Evolutionary conservation across 2,888 invertebrate genomes (phyloP).

Genomic region (Rhamphomyia laevipes): DNA sequence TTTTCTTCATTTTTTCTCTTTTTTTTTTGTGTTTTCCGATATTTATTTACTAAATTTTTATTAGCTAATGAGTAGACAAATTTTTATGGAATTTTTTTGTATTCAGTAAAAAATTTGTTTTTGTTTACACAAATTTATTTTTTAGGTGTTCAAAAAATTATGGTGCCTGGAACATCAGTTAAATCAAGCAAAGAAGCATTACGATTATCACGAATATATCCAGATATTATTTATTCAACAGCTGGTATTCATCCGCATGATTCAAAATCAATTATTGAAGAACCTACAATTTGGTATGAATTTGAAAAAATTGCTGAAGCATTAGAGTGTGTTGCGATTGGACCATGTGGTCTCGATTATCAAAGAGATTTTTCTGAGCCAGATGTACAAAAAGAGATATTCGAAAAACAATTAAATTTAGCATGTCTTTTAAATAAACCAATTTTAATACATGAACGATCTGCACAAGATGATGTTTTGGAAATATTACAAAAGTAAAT

Average conservation of each 20-base stretch:
- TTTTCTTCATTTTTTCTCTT: too few species aligned
- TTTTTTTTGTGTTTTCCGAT: too few species aligned
- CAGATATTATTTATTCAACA: slow-evolving; percentile 80
- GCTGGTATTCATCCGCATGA: slow-evolving; percentile 91
- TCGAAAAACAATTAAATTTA: slow-evolving; percentile 74
- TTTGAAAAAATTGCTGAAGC: slow-evolving; percentile 63
- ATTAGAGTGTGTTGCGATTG: slow-evolving; percentile 84
- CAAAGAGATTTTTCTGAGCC: slow-evolving; percentile 90
- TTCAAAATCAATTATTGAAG: slow-evolving; percentile 71
- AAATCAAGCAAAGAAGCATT: slow-evolving; percentile 84
- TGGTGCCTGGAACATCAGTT: slow-evolving; percentile 85
- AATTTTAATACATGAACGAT: slow-evolving; percentile 81
- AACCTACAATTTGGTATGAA: slow-evolving; percentile 61
- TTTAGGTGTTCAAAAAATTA: slow-evolving; percentile 81
- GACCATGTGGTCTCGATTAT: slow-evolving; percentile 90
- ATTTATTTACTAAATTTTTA: too few species aligned
- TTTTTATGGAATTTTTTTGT: background rate
- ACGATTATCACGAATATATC: slow-evolving; percentile 77
- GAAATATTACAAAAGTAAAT: slow-evolving; percentile 48
- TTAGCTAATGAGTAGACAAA: too few species aligned
- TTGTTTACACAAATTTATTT: slow-evolving; percentile 2
- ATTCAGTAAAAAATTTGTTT: slow-evolving; percentile 6
- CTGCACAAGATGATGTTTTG: slow-evolving; percentile 76
- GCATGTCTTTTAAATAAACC: slow-evolving; percentile 81
- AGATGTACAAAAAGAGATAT: slow-evolving; percentile 71